Percentiles rank a stretch among this genome's conserved stretches.
These are phyloP conservation scores for Thymelicus sylvestris DNA, from an alignment of 2,888 invertebrate species.

Conservation along the genomic window DNA sequence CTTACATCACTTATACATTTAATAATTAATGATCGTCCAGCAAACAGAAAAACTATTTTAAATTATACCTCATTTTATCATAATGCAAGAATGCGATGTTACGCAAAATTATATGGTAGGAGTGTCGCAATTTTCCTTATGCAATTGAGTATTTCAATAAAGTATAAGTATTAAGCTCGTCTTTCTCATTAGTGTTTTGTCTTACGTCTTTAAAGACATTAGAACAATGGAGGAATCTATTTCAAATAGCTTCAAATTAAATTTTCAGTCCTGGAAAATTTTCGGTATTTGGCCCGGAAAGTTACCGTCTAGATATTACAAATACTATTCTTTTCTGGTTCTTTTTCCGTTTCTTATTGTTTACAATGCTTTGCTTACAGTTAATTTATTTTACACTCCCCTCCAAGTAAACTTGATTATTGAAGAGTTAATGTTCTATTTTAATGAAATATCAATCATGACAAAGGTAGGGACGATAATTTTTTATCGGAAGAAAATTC, in stretches of 20 bases:
- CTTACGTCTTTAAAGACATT: background rate
- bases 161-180: too few species aligned
- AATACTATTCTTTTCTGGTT: slow-evolving; percentile 56
- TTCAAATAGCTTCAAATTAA: slow-evolving; percentile 17
- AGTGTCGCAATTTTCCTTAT: background rate
- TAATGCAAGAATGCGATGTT: too few species aligned
- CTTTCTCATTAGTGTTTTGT: too few species aligned
- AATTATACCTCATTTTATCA: too few species aligned
- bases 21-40: too few species aligned
- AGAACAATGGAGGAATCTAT: background rate
- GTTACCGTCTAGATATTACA: slow-evolving; percentile 53
- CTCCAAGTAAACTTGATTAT: slow-evolving; percentile 58
- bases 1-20: too few species aligned
- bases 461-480: slow-evolving; percentile 36
- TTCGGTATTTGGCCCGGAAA: slow-evolving; percentile 63
- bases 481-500: slow-evolving; percentile 8
- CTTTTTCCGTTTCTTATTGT: slow-evolving; percentile 50
- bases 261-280: slow-evolving; percentile 51
- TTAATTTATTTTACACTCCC: slow-evolving; percentile 63
- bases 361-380: slow-evolving; percentile 58
- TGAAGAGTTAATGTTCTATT: slow-evolving; percentile 65
- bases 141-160: background rate
- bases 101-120: background rate
- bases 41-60: too few species aligned
- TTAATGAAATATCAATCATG: slow-evolving; percentile 59